Percentiles rank a stretch among this genome's conserved stretches.
phyloP scores from a whole-genome alignment of 2,113 vertebrate genomes.

The Ammospiza nelsoni region DNA sequence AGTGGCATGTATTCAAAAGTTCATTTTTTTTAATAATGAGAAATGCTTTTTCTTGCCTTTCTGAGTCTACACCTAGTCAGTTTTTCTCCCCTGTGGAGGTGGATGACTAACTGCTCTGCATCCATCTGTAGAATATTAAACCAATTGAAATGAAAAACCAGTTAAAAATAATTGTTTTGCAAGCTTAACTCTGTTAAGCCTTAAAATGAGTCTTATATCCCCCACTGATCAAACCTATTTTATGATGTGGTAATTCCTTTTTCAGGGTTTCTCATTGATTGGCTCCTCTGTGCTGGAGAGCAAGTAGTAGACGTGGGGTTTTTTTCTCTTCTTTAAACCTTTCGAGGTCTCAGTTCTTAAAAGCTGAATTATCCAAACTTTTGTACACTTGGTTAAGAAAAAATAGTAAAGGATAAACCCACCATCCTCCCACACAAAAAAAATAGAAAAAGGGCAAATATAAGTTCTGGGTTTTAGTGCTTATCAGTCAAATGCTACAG shows the following conservation, averaged over 20 bases:
- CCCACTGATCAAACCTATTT: not conserved
- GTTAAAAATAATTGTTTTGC: not conserved
- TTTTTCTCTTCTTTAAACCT: not conserved
- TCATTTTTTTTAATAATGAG: not conserved
- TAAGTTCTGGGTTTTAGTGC: not conserved
- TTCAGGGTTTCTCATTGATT: not conserved
- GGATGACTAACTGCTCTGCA: constrained; percentile 40
- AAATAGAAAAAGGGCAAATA: not conserved
- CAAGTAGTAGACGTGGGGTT: not conserved
- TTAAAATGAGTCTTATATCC: not conserved
- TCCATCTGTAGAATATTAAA: constrained; percentile 8
- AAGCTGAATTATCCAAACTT: not conserved
- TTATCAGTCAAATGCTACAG: not conserved
- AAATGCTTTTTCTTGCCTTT: not conserved
- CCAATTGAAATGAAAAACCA: not conserved
- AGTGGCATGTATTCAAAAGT: not conserved
- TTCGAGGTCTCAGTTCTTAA: not conserved
- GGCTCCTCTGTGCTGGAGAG: not conserved
- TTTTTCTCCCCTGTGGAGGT: constrained; percentile 25
- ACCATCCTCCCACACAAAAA: not conserved
- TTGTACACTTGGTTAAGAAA: not conserved
- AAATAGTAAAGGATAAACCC: not conserved
- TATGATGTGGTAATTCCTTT: not conserved
- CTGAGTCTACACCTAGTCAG: not conserved
- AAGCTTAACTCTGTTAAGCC: not conserved